A percentile compares a stretch with the other conserved stretches of the same genome.
These are phyloP conservation scores for Dromiciops gliroides DNA, from an alignment of 2,113 vertebrate species.

Conservation along the genomic window DNA sequence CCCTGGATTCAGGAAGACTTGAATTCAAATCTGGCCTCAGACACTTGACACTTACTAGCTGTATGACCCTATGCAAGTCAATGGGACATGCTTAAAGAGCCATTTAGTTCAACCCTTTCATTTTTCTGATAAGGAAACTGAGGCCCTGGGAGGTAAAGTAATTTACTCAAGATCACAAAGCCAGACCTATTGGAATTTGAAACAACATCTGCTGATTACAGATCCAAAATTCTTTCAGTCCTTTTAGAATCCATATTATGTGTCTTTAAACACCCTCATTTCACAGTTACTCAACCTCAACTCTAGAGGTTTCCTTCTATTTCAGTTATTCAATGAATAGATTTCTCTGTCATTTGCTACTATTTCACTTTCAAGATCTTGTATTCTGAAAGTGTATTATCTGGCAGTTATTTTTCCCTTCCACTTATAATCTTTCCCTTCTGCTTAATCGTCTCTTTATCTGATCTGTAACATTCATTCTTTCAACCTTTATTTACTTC, in stretches of 20 bases:
- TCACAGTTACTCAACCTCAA: not conserved
- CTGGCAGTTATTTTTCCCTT: not conserved
- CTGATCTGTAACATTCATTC: not conserved
- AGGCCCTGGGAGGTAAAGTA: no score
- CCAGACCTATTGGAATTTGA: not conserved
- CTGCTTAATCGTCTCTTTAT: not conserved
- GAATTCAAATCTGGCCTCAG: no score
- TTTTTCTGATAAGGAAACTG: no score
- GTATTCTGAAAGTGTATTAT: not conserved
- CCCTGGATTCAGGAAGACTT: no score
- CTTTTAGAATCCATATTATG: not conserved
- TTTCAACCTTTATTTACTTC: not conserved
- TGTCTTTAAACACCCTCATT: not conserved
- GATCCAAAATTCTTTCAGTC: not conserved
- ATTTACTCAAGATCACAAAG: no score
- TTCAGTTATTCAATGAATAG: not conserved
- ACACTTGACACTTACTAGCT: no score
- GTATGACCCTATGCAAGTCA: no score
- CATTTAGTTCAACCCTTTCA: no score
- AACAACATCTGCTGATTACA: not conserved
- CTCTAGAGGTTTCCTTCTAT: not conserved
- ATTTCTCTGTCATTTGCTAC: not conserved
- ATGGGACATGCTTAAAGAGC: no score
- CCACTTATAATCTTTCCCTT: not conserved
- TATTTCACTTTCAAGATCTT: not conserved